Percentiles rank a stretch among this genome's conserved stretches.
phyloP scores from a whole-genome alignment of 92 coral and sea anemone genomes.

The Chrysogorgia sp. region DNA sequence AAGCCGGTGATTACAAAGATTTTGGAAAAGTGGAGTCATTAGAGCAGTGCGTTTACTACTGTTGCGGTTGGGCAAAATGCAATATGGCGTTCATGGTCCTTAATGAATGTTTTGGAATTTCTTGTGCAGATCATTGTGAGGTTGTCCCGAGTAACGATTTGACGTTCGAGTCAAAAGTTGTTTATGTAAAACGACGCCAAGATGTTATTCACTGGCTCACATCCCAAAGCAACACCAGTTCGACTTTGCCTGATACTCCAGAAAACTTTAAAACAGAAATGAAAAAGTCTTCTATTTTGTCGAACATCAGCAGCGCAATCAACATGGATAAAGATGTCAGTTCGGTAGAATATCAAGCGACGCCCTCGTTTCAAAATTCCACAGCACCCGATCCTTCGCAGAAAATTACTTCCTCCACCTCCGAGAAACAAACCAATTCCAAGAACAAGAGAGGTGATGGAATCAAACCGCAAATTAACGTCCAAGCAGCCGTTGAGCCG shows the following conservation, averaged over 20 bases:
- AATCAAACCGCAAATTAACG: conserved; percentile 43
- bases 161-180: conserved; percentile 72
- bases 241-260: conserved; percentile 3
- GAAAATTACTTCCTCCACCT: neutral
- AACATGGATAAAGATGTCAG: neutral
- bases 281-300: neutral
- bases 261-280: neutral
- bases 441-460: conserved; percentile 33
- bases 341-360: too few relatives aligned
- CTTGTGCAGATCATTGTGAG: conserved; percentile 73
- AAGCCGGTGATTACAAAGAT: conserved; percentile 80
- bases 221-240: neutral
- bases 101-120: conserved; percentile 77
- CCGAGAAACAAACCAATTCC: neutral
- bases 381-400: neutral
- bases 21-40: conserved; percentile 80
- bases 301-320: neutral
- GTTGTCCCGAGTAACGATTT: conserved; percentile 75
- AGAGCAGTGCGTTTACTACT: conserved; percentile 77
- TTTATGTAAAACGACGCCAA: conserved; percentile 63
- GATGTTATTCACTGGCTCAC: conserved; percentile 34
- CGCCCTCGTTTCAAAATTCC: neutral
- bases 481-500: conserved; percentile 43
- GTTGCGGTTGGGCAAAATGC: conserved; percentile 92
- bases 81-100: conserved; percentile 86